These are phyloP conservation scores for Hydrolagus colliei DNA, from an alignment of 2,797 vertebrate genomes.

Conservation along the genomic window DNA sequence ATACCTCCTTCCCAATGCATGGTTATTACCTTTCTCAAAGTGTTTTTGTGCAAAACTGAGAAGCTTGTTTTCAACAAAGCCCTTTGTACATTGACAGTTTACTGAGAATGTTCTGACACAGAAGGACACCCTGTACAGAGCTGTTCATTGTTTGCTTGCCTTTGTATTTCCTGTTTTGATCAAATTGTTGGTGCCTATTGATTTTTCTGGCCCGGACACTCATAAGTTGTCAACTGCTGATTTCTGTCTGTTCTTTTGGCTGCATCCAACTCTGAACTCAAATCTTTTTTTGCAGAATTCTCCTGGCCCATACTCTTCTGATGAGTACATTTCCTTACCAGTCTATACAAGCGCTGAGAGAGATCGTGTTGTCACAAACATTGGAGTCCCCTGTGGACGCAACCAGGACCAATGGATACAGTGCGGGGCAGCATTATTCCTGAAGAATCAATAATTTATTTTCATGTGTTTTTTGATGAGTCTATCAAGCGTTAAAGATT, in stretches of 20 bases:
- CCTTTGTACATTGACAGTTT: constrained; percentile 14
- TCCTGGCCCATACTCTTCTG: constrained; percentile 59
- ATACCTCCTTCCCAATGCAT: constrained; percentile 24
- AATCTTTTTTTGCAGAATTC: constrained; percentile 49
- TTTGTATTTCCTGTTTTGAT: constrained; percentile 48
- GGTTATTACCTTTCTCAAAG: constrained; percentile 3
- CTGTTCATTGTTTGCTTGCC: constrained; percentile 38
- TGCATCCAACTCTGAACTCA: background rate
- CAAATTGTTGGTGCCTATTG: constrained; percentile 35
- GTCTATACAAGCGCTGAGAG: constrained; percentile 79
- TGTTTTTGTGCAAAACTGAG: constrained; percentile 21
- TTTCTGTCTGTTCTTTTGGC: constrained; percentile 16
- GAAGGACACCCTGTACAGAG: constrained; percentile 35
- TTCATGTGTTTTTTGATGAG: constrained; percentile 23
- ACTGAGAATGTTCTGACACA: constrained; percentile 35
- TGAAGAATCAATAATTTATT: constrained; percentile 71
- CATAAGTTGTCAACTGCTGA: background rate
- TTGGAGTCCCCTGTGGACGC: constrained; percentile 76
- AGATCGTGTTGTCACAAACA: constrained; percentile 75
- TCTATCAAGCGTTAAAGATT: constrained; percentile 17
- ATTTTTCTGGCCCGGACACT: constrained; percentile 26
- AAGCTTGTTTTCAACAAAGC: constrained; percentile 38
- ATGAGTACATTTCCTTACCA: constrained; percentile 80
- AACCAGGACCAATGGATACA: constrained; percentile 84
- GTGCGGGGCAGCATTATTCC: constrained; percentile 82